Evolutionary conservation across 2,797 vertebrate genomes (phyloP), one percentile per base, ranked within the genome.

Genomic region (Coreius guichenoti): DNA sequence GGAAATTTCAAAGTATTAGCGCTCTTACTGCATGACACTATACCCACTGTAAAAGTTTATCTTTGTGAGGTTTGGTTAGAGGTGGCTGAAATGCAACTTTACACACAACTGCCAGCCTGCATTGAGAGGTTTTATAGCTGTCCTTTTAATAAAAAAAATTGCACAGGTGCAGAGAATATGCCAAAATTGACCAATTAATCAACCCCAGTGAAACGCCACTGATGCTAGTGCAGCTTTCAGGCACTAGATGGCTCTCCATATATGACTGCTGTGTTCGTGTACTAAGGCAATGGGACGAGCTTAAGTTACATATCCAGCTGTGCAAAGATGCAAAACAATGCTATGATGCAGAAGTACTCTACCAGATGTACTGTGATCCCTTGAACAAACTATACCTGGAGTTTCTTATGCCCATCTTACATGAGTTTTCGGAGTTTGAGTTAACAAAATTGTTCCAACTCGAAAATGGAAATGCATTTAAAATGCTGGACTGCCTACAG

Each of bases 401-500:
- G 43, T 73, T 73, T 73, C 45, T 75, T 13, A 54, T 75, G 29
- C 73, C 49, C 19, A 33, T 75, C 1, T 33, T 56, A 76, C 73
- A 54, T 75, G 49, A 54, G 73, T 75, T 54, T 75, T 54, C 47
- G n/a, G n/a, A n/a, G n/a, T n/a, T 51, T 29, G 70, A 73, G n/a
- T 11, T 17, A 33, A 51, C 73, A 76, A 76, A 76, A 33, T 23
- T 76, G 49, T 76, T 76, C 3, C 73, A 36, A 54, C 73, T 54
- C 14, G 29, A 56, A 76, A 76, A 74, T 74, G 45, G 72, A 8
- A 74, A 76, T 76, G 73, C 49, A 36, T 76, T 56, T 9, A 76
- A 33, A 76, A 76, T 33, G 73, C 49, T 76, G 29, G 73, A 56
- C 29, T 75, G 73, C n/a, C n/a, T n/a, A n/a, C n/a, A n/a, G n/a